Evolutionary conservation across 2,113 vertebrate genomes (phyloP).

Genomic region (Phaetusa simplex): DNA sequence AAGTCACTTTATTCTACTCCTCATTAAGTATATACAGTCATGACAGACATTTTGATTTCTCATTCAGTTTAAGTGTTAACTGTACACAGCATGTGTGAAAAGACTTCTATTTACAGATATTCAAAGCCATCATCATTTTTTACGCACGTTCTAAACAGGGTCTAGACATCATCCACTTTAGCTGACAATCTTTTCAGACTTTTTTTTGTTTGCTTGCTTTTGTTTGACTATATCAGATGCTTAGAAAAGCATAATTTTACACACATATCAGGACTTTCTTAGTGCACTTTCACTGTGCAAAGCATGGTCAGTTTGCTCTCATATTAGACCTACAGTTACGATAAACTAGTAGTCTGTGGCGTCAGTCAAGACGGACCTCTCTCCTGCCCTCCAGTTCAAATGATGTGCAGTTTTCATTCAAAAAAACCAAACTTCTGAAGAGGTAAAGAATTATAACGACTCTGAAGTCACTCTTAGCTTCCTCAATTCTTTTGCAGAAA

Average conservation of each 20-base stretch:
- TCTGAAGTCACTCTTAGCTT: neutral
- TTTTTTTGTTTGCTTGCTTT: neutral
- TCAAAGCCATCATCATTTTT: neutral
- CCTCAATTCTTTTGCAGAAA: neutral
- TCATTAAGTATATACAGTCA: neutral
- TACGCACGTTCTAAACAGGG: neutral
- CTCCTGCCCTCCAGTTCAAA: neutral
- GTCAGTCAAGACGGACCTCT: neutral
- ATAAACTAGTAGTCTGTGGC: neutral
- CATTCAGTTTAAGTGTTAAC: neutral
- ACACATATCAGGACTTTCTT: neutral
- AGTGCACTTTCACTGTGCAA: neutral
- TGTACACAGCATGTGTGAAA: neutral
- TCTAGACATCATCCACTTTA: neutral
- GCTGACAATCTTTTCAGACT: neutral
- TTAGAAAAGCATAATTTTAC: neutral
- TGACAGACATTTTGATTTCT: neutral
- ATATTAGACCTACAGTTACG: neutral
- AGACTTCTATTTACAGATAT: neutral
- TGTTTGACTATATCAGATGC: neutral
- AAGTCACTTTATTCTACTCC: neutral
- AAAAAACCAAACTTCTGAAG: neutral
- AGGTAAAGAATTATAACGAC: neutral
- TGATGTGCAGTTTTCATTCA: rapidly evolving
- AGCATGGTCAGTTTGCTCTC: neutral